These are phyloP conservation scores for Agrotis puta DNA, from an alignment of 2,888 invertebrate genomes.

Conservation along the genomic window DNA sequence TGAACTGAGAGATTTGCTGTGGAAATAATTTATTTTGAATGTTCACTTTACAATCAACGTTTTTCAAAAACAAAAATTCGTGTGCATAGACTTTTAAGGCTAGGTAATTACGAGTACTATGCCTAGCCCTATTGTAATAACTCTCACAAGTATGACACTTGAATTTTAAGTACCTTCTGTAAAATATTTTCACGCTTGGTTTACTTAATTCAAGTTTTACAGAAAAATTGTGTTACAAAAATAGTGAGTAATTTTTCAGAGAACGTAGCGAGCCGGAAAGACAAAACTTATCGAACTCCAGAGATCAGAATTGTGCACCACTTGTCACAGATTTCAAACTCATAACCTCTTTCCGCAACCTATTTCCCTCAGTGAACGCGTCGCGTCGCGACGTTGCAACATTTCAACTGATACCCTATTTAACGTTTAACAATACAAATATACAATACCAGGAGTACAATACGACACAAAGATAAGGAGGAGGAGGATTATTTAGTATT, in stretches of 20 bases:
- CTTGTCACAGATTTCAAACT: constrained; percentile 33
- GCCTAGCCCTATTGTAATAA: background rate
- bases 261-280: background rate
- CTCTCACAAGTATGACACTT: background rate
- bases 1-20: constrained; percentile 21
- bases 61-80: background rate
- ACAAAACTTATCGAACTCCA: constrained; percentile 19
- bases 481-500: background rate
- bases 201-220: background rate
- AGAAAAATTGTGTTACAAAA: constrained; percentile 4
- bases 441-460: constrained; percentile 7
- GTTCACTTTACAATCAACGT: background rate
- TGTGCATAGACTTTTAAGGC: constrained; percentile 1
- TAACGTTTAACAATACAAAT: constrained; percentile 18
- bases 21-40: constrained; percentile 9
- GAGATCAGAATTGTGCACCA: constrained; percentile 20
- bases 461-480: constrained; percentile 3
- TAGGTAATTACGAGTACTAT: background rate
- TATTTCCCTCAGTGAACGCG: constrained; percentile 35
- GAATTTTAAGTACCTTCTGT: background rate
- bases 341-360: constrained; percentile 53
- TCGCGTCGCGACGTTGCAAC: constrained; percentile 19
- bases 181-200: background rate
- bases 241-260: background rate
- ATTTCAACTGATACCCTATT: constrained; percentile 46